Evolutionary conservation across 2,888 invertebrate genomes (phyloP).

Genomic region (Xylota segnis): DNA sequence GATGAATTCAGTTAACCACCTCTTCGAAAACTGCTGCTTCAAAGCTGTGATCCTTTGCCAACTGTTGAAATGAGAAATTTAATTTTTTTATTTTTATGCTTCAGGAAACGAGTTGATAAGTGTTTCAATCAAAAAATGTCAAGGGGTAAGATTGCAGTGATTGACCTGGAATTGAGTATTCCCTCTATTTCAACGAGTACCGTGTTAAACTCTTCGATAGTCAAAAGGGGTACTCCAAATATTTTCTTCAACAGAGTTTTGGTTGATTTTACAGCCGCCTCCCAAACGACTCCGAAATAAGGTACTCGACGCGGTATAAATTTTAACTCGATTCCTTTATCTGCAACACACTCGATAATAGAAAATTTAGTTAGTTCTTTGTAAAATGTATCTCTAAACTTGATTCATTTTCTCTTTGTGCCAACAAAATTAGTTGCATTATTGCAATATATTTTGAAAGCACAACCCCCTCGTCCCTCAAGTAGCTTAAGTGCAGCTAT

Average conservation of each 20-base stretch:
- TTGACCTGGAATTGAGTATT: too few species aligned
- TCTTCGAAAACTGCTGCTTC: too few species aligned
- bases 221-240: too few species aligned
- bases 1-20: constrained; percentile 11
- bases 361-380: neutral
- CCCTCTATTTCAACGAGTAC: too few species aligned
- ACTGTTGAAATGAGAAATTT: too few species aligned
- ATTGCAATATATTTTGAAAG: constrained; percentile 35
- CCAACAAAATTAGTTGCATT: constrained; percentile 43
- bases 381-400: constrained; percentile 43
- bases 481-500: constrained; percentile 36
- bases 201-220: too few species aligned
- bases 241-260: neutral
- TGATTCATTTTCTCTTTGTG: constrained; percentile 32
- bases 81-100: too few species aligned
- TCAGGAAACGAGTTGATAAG: too few species aligned
- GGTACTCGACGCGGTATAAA: constrained; percentile 24
- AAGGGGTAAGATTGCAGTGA: too few species aligned
- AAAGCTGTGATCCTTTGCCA: too few species aligned
- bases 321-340: constrained; percentile 35
- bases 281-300: constrained; percentile 2
- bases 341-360: neutral
- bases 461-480: constrained; percentile 26
- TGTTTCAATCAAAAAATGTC: too few species aligned
- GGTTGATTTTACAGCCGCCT: constrained; percentile 9